phyloP scores from a whole-genome alignment of 2,797 vertebrate species.

The Argentina silus region DNA sequence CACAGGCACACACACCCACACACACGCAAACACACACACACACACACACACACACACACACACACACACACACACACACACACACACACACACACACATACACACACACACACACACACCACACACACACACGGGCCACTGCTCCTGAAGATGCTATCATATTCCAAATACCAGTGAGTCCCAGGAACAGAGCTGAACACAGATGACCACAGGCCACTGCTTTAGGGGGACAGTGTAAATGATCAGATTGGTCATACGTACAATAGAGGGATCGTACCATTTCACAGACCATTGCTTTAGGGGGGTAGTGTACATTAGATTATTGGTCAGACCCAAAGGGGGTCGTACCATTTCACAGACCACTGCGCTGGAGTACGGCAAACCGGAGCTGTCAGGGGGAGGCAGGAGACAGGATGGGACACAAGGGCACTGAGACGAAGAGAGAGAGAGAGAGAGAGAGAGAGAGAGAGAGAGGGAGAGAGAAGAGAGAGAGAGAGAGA shows the following conservation, averaged over 20 bases:
- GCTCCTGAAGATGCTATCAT: not conserved
- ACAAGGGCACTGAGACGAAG: not conserved
- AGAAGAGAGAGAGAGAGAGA: too few species aligned
- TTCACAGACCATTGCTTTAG: not conserved
- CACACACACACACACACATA: too few species aligned
- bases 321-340: not conserved
- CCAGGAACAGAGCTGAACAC: not conserved
- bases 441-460: too few species aligned
- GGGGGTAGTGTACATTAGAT: not conserved
- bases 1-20: too few species aligned
- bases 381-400: not conserved
- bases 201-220: not conserved
- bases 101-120: too few species aligned
- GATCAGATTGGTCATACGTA: not conserved
- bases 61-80: too few species aligned
- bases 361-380: not conserved
- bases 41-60: too few species aligned
- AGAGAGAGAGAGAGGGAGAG: too few species aligned
- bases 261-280: not conserved
- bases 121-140: not conserved
- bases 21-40: too few species aligned
- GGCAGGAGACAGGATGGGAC: not conserved
- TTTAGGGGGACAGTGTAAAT: not conserved
- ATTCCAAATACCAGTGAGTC: not conserved
- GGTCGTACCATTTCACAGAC: not conserved